Conservation (phyloP, 2,888 invertebrate species). For the Drosophila pseudotakahashii region DNA sequence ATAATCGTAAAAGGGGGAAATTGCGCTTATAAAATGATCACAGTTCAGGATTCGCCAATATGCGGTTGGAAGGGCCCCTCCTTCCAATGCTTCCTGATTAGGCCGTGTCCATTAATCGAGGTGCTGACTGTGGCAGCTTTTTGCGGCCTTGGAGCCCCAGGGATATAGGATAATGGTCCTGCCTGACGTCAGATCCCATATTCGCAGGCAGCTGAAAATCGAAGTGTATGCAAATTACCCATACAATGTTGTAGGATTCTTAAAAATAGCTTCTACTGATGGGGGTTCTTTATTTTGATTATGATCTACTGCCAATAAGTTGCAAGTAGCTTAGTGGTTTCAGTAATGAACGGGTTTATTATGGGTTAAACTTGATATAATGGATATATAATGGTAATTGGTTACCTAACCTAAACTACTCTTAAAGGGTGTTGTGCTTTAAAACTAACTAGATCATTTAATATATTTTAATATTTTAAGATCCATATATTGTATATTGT, state of each 20-base stretch:
- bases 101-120: constrained; percentile 15
- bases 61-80: not conserved
- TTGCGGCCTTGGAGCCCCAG: not conserved
- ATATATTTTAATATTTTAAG: no score
- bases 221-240: not conserved
- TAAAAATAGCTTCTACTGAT: not conserved
- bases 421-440: no score
- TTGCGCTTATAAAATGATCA: constrained; percentile 71
- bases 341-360: no score
- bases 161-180: not conserved
- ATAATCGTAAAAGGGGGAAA: constrained; percentile 71
- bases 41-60: constrained; percentile 22
- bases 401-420: no score
- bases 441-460: no score
- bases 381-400: no score
- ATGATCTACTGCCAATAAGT: not conserved
- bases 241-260: not conserved
- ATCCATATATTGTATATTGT: no score
- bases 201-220: not conserved
- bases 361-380: no score
- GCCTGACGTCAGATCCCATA: no score
- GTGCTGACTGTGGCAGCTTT: constrained; percentile 23
- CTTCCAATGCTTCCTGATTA: constrained; percentile 16
- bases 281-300: not conserved
- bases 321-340: no score